These are phyloP conservation scores for Perdita meconis DNA, from an alignment of 2,888 invertebrate species.

Conservation along the genomic window DNA sequence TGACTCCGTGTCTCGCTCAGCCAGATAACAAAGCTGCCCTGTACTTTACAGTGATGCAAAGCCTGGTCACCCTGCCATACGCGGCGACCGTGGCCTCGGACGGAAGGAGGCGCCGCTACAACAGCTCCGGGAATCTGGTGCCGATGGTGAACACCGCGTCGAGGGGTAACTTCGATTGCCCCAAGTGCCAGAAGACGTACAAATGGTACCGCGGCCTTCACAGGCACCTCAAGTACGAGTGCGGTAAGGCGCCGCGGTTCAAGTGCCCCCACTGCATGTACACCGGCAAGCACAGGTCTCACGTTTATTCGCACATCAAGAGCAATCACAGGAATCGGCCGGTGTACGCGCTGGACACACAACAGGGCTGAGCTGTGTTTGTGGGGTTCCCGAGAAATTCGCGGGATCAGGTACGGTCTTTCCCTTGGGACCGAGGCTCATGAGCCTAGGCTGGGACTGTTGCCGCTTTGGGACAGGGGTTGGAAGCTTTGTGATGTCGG, in stretches of 20 bases:
- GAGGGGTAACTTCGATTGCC: constrained; percentile 83
- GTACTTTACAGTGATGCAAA: constrained; percentile 64
- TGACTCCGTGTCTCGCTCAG: constrained; percentile 36
- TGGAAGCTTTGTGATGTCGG: too few species aligned
- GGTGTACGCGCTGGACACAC: constrained; percentile 77
- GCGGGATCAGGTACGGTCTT: not conserved
- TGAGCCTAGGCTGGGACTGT: not conserved
- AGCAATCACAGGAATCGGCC: constrained; percentile 74
- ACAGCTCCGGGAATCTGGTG: constrained; percentile 3
- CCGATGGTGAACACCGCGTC: constrained; percentile 52
- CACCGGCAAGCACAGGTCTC: constrained; percentile 85
- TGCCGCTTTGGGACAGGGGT: not conserved
- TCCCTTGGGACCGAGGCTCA: not conserved
- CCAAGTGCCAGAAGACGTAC: constrained; percentile 86
- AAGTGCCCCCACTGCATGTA: constrained; percentile 85
- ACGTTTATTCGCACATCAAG: constrained; percentile 85
- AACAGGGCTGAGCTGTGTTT: constrained; percentile 45
- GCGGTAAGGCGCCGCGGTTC: constrained; percentile 81
- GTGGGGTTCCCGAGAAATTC: not conserved
- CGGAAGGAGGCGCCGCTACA: constrained; percentile 46
- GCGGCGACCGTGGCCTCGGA: constrained; percentile 18
- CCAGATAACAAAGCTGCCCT: constrained; percentile 55
- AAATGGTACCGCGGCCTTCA: constrained; percentile 87
- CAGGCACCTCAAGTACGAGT: constrained; percentile 83
- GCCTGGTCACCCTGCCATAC: constrained; percentile 44